Conservation (phyloP, 2,113 vertebrate species). For the Cyprinodon brontotheroides region DNA sequence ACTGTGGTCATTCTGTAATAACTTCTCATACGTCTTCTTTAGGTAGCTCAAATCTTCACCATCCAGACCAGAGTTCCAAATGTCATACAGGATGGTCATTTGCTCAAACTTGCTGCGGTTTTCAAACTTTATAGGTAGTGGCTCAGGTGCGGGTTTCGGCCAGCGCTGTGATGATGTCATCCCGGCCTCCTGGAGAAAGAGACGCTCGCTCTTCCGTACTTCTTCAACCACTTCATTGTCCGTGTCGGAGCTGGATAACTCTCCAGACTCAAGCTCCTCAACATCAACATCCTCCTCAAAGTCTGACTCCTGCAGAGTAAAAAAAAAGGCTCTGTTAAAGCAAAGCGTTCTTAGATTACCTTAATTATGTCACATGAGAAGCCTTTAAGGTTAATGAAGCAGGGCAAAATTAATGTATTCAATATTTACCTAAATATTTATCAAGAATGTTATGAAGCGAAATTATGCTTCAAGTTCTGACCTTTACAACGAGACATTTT, state of each 20-base stretch:
- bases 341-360: too few species aligned
- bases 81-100: conserved; percentile 96
- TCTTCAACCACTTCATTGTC: conserved; percentile 80
- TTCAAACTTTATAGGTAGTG: conserved; percentile 66
- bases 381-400: too few species aligned
- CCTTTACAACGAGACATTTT: too few species aligned
- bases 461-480: too few species aligned
- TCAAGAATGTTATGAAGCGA: too few species aligned
- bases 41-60: conserved; percentile 86
- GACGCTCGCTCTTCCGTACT: conserved; percentile 80
- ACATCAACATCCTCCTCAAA: conserved; percentile 81
- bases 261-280: conserved; percentile 82
- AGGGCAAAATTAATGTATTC: too few species aligned
- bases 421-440: too few species aligned
- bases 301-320: conserved; percentile 57
- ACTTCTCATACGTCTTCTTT: conserved; percentile 85
- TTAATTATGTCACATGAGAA: too few species aligned
- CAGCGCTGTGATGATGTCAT: conserved; percentile 57
- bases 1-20: conserved; percentile 87
- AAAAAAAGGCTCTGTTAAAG: not conserved
- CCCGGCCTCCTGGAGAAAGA: conserved; percentile 81
- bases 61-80: conserved; percentile 92
- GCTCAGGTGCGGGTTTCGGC: conserved; percentile 51
- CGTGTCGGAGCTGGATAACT: conserved; percentile 79
- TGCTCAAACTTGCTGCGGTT: conserved; percentile 91